A percentile compares a stretch with the other conserved stretches of the same genome.
Evolutionary conservation across 2,888 invertebrate genomes (phyloP).

Genomic region (Abrostola tripartita): DNA sequence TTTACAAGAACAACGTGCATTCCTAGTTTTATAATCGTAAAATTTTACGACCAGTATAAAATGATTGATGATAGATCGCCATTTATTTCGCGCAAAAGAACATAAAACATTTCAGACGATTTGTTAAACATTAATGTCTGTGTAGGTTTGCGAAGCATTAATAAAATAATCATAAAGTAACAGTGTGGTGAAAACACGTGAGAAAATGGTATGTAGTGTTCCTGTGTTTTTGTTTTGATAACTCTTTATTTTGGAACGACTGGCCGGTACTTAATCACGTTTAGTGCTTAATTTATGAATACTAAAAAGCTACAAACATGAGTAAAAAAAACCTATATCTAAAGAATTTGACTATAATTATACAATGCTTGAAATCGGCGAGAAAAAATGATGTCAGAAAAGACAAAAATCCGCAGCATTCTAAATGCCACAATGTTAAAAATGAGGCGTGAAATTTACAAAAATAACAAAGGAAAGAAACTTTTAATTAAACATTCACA

Average conservation of each 20-base stretch:
- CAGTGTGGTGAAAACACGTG: neutral
- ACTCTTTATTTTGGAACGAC: neutral
- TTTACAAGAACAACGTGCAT: neutral
- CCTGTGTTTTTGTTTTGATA: neutral
- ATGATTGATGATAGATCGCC: slow-evolving; percentile 5
- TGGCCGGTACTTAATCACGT: neutral
- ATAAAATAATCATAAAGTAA: slow-evolving; percentile 15
- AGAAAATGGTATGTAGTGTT: neutral
- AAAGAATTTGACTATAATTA: too few species aligned
- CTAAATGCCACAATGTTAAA: neutral
- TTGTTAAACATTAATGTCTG: slow-evolving; percentile 11
- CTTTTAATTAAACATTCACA: slow-evolving; percentile 28
- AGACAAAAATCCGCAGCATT: neutral
- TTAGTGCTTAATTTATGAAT: neutral
- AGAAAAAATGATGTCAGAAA: neutral
- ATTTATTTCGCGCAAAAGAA: slow-evolving; percentile 1
- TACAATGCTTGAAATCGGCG: too few species aligned
- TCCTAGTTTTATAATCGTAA: slow-evolving; percentile 10
- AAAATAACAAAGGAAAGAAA: slow-evolving; percentile 21
- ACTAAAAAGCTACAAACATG: neutral
- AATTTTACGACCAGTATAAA: neutral
- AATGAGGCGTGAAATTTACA: slow-evolving; percentile 1
- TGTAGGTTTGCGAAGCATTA: slow-evolving; percentile 3
- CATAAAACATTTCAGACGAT: slow-evolving; percentile 25
- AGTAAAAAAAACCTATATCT: too few species aligned